A percentile compares a stretch with the other conserved stretches of the same genome.
Evolutionary conservation across 2,888 invertebrate species (phyloP).

Genomic region (Cybosia mesomella): DNA sequence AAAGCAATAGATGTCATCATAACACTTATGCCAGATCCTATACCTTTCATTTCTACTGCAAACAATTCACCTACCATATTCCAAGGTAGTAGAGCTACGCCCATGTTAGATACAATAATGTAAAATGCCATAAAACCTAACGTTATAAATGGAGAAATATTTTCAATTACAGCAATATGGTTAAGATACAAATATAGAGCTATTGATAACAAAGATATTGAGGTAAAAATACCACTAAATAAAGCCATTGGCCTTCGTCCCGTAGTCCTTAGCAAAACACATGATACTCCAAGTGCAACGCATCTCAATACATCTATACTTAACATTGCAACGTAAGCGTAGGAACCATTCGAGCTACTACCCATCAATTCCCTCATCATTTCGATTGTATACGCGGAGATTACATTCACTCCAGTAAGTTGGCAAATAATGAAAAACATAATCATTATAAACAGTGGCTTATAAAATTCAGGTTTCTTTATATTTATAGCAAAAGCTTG

Average conservation of each 20-base stretch:
- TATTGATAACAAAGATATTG: conserved; percentile 85
- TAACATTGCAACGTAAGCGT: conserved; percentile 89
- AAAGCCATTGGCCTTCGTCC: conserved; percentile 89
- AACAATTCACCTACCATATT: conserved; percentile 92
- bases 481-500: conserved; percentile 74
- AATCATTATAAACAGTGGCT: conserved; percentile 88
- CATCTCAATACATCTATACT: conserved; percentile 89
- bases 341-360: conserved; percentile 68
- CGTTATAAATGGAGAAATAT: conserved; percentile 72
- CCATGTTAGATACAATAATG: conserved; percentile 87
- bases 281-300: conserved; percentile 87
- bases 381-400: conserved; percentile 90
- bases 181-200: conserved; percentile 81
- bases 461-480: conserved; percentile 86
- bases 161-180: conserved; percentile 57
- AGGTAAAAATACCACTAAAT: conserved; percentile 88
- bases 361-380: conserved; percentile 88
- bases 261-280: conserved; percentile 86
- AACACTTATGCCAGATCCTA: conserved; percentile 90
- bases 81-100: conserved; percentile 90
- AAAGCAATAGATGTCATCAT: conserved; percentile 89
- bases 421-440: conserved; percentile 89
- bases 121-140: conserved; percentile 86
- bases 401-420: conserved; percentile 90
- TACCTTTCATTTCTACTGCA: conserved; percentile 88